phyloP scores from a whole-genome alignment of 2,113 vertebrate species.

The Nipponia nippon region DNA sequence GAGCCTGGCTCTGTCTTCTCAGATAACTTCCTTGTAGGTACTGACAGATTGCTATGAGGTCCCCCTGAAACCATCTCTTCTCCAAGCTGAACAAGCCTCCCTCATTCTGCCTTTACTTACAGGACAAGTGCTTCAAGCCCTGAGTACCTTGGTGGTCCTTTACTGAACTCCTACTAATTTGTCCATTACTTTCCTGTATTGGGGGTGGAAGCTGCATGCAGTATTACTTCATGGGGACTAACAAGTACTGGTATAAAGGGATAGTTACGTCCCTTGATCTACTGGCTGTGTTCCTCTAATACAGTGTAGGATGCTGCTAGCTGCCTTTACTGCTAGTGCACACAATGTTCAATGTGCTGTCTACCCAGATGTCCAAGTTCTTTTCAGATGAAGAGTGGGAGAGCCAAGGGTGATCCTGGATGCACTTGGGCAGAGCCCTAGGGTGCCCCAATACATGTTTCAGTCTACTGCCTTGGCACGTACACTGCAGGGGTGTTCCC shows the following conservation, averaged over 20 bases:
- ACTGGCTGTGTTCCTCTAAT: background rate
- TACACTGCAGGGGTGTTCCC: background rate
- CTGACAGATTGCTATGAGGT: background rate
- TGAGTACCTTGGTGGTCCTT: background rate
- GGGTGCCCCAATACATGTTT: background rate
- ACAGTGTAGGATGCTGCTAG: background rate
- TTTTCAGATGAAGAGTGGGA: background rate
- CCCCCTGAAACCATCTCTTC: background rate
- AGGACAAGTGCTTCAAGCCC: background rate
- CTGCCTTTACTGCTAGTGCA: background rate
- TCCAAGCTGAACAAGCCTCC: background rate
- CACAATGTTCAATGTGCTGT: background rate
- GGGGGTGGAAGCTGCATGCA: background rate
- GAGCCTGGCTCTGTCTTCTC: background rate
- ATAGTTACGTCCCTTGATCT: background rate
- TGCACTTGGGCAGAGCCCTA: background rate
- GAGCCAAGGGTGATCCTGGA: background rate
- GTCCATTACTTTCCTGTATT: background rate
- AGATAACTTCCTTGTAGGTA: background rate
- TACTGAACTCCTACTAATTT: background rate
- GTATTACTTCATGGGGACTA: background rate
- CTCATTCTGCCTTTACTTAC: background rate
- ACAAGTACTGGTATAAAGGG: background rate
- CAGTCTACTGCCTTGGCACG: background rate
- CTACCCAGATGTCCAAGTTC: background rate